Base-by-base conservation (phyloP, 2,113 vertebrate species). In the Nibea coibor region DNA sequence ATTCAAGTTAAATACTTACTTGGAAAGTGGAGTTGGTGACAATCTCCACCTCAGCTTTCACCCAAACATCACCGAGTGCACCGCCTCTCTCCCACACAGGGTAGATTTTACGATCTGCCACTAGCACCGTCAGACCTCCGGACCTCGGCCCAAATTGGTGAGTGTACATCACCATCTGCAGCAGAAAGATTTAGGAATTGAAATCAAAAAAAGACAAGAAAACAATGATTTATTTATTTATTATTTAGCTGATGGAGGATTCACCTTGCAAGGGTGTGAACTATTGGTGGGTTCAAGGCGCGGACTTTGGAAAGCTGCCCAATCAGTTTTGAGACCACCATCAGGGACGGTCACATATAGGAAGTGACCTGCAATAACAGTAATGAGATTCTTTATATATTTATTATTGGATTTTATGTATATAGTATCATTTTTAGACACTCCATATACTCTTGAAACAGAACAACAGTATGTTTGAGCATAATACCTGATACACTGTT, bases 111-210 rank as follows among this genome's bases (percentile, higher is more conserved):
- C 1, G 2, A 17, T 78, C 75, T 7, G 63, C 84, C 0, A 70
- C 88, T 81, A 93, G 88, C 81, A 99, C 92, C 3, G 93, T 93
- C 61, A 99, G 92, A 9, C 87, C 94, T 28, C 93, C 91, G 0
- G 89, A 90, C 73, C 93, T 68, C 0, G 95, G 96, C 7, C 97
- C 97, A 0, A 96, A 96, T 88, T 98, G 95, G 85, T 97, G 93
- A 42, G 91, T 93, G 84, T 99, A 99, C 85, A 99, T 95, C 56
- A 95, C 80, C 8, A 99, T 94, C 97, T 99, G 79, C 16, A 83
- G 77, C 0, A 3, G 59, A 56, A 6, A 59, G 20, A 67, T 39
- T 39, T 39, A 39, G 8, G 0, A 39, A 39, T 9, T 39, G 35
- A 39, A n/a, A n/a, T n/a, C n/a, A n/a, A n/a, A n/a, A n/a, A n/a